Conservation (phyloP, 2,888 invertebrate species). For the Tipula helvola region DNA sequence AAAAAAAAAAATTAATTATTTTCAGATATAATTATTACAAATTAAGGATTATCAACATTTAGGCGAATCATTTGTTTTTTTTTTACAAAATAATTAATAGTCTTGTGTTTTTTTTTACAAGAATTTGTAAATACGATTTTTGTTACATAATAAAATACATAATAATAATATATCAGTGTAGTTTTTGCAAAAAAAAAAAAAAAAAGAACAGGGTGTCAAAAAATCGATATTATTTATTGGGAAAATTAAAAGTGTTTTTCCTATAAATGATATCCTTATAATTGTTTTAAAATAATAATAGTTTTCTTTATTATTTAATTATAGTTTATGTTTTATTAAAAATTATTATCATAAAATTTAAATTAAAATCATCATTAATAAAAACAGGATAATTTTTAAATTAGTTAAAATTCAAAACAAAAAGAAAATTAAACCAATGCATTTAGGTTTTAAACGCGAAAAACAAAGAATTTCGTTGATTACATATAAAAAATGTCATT, state of each 20-base stretch:
- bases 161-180: not conserved
- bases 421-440: constrained; percentile 37
- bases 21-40: not conserved
- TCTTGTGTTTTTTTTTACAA: not conserved
- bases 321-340: not conserved
- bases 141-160: not conserved
- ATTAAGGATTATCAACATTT: not conserved
- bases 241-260: not conserved
- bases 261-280: not conserved
- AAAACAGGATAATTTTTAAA: not conserved
- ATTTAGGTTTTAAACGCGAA: constrained; percentile 39
- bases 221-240: not conserved
- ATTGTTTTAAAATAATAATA: not conserved
- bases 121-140: not conserved
- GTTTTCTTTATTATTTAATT: not conserved
- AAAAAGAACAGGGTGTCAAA: not conserved
- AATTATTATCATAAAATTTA: not conserved
- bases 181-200: too few relatives aligned
- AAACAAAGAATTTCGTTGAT: constrained; percentile 32
- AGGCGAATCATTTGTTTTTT: not conserved
- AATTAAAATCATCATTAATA: not conserved
- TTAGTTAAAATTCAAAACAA: constrained; percentile 12
- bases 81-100: not conserved
- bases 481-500: constrained; percentile 34
- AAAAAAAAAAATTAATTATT: not conserved